phyloP scores from a whole-genome alignment of 2,797 vertebrate genomes.

The Xenopus petersii region DNA sequence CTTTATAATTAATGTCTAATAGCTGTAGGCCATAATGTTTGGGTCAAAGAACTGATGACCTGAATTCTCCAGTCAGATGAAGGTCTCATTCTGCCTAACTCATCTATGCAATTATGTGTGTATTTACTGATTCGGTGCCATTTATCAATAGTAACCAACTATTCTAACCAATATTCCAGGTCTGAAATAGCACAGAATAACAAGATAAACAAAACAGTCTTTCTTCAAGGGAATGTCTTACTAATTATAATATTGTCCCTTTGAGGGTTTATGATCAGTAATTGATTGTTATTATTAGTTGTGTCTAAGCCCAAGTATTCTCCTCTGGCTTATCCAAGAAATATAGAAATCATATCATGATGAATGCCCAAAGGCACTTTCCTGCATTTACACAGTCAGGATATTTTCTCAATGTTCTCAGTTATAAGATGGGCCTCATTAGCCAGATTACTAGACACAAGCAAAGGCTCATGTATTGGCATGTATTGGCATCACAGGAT shows the following conservation, averaged over 20 bases:
- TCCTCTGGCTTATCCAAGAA: too few species aligned
- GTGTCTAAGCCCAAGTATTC: too few species aligned
- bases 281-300: too few species aligned
- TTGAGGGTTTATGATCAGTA: too few species aligned
- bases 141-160: neutral
- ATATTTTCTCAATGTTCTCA: neutral
- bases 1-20: neutral
- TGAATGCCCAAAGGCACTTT: too few species aligned
- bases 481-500: neutral
- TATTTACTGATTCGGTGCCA: neutral
- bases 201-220: too few species aligned
- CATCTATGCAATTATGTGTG: neutral
- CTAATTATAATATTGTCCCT: too few species aligned
- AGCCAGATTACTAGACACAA: constrained; percentile 3
- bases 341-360: too few species aligned
- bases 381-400: too few species aligned
- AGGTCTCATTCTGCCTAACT: neutral
- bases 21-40: neutral
- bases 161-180: neutral
- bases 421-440: neutral
- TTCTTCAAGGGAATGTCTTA: too few species aligned
- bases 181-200: too few species aligned
- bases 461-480: neutral
- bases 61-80: neutral
- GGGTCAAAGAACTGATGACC: neutral